Evolutionary conservation across 2,888 invertebrate species (phyloP).

Genomic region (Ditula angustiorana): DNA sequence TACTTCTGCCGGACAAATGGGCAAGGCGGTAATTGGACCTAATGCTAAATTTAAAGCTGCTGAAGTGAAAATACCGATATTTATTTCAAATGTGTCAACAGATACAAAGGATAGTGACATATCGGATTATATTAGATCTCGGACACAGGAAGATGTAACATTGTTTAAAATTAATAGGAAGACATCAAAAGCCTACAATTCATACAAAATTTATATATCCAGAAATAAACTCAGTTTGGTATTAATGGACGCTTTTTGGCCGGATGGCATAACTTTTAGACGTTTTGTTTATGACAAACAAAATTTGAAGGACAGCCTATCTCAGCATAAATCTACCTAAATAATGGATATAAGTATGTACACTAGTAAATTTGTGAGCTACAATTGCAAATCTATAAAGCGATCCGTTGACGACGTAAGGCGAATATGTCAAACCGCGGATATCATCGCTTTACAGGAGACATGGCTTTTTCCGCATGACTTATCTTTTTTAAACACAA

Average conservation of each 20-base stretch:
- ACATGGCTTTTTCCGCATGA: too few species aligned
- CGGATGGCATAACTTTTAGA: background rate
- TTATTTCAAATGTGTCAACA: background rate
- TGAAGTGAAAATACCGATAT: background rate
- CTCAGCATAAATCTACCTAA: background rate
- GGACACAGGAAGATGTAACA: background rate
- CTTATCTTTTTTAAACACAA: too few species aligned
- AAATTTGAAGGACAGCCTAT: background rate
- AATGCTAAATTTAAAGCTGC: background rate
- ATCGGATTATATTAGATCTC: background rate
- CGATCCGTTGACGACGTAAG: too few species aligned
- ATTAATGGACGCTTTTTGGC: background rate
- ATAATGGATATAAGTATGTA: background rate
- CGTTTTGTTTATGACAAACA: background rate
- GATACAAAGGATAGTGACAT: background rate
- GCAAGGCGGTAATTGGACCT: background rate
- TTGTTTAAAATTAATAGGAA: background rate
- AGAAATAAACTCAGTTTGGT: background rate
- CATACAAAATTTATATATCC: background rate
- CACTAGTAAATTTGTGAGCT: too few species aligned
- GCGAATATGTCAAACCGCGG: too few species aligned
- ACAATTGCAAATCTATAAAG: too few species aligned
- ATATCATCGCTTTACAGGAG: too few species aligned
- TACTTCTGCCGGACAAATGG: background rate
- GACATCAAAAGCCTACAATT: background rate